Percentiles rank a stretch among this genome's conserved stretches.
Conservation (phyloP, 2,888 invertebrate species). For the Nemoura dubitans region DNA sequence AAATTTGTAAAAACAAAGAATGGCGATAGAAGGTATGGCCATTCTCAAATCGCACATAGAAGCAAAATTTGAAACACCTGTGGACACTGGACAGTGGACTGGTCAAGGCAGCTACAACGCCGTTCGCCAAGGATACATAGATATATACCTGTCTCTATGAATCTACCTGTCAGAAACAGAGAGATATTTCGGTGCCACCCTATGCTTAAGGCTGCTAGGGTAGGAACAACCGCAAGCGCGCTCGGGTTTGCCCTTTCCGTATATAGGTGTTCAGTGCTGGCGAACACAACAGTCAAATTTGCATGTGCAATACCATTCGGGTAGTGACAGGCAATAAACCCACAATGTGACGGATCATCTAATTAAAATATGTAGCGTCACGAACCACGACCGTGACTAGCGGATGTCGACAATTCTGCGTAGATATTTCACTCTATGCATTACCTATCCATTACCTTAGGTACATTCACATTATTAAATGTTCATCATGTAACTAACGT, state of each 20-base stretch:
- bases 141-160: background rate
- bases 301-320: background rate
- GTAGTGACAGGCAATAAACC: background rate
- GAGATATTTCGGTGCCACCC: background rate
- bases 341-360: background rate
- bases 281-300: background rate
- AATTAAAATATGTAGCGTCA: background rate
- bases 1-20: too few relatives aligned
- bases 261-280: background rate
- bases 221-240: background rate
- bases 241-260: background rate
- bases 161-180: background rate
- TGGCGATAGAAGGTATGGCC: too few relatives aligned
- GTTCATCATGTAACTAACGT: too few relatives aligned
- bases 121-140: background rate
- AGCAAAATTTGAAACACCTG: too few relatives aligned
- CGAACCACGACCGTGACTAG: background rate
- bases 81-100: background rate
- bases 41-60: too few relatives aligned
- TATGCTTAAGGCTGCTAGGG: background rate
- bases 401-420: background rate
- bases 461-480: too few relatives aligned
- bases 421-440: too few relatives aligned
- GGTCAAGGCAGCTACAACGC: background rate
- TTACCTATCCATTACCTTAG: too few relatives aligned